Evolutionary conservation across 2,797 vertebrate species (phyloP), one percentile per base, ranked within the genome.

Genomic region (Tokudaia tokunoshimensis): DNA sequence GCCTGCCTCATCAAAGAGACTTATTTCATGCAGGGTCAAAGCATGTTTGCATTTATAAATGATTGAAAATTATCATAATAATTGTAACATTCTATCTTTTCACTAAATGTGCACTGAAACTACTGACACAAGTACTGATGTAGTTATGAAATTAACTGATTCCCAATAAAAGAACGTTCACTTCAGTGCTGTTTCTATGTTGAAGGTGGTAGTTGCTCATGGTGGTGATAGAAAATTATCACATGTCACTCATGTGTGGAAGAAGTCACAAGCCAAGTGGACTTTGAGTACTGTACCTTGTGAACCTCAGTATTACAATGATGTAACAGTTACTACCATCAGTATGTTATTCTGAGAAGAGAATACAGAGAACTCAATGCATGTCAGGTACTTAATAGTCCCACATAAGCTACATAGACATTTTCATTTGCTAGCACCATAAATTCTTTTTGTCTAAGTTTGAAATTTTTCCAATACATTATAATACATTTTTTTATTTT

Each of bases 321-420:
- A 61, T 72, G 81, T n/a, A 94, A 95, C 76, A 61, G 72, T 2
- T 95, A 50, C 75, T 81, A 59, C 57, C 37, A 61, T 26, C 34
- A 84, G 22, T 57, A 50, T 2, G 44, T 61, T 90, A 41, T 70
- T 94, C 76, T 85, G 61, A 96, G 31, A 94, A 79, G 13, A 17
- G 92, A 92, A 94, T 74, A 2, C 1, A 87, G 59, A 87, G 85
- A 82, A 57, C 12, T 14, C 84, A 83, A 81, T 41, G 3, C 44
- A 6, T 52, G 2, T 93, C 37, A 41, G 3, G 81, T 78, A 85
- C 63, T n/a, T 72, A 57, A 50, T 61, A 26, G 52, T 1, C 9
- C 34, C 9, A 79, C 44, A 44, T 81, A 88, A 80, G 87, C 34
- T n/a, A n/a, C 8, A 47, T n/a, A 12, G 34, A 11, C 41, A 1